Conservation (phyloP, 2,888 invertebrate species). For the Sarcophaga carnaria region DNA sequence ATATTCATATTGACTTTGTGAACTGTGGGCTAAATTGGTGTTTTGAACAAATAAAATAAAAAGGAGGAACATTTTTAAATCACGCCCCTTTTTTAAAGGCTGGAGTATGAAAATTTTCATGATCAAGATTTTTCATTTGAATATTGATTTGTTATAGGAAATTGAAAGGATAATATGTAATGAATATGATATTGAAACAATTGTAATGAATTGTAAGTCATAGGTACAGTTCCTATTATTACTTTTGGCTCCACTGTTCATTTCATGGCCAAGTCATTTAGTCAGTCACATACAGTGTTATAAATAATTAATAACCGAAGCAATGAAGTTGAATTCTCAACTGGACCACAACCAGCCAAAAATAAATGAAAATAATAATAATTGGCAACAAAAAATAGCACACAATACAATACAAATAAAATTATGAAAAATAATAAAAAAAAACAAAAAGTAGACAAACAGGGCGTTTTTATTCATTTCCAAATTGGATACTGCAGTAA, state of each 20-base stretch:
- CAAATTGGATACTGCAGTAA: constrained; percentile 63
- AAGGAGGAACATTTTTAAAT: too few relatives aligned
- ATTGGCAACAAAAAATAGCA: constrained; percentile 46
- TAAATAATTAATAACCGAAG: constrained; percentile 72
- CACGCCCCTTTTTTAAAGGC: too few relatives aligned
- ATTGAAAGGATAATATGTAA: too few relatives aligned
- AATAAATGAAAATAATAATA: constrained; percentile 51
- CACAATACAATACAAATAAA: constrained; percentile 2
- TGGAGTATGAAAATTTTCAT: too few relatives aligned
- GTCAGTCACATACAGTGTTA: constrained; percentile 60
- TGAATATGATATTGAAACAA: too few relatives aligned
- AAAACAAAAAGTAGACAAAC: constrained; percentile 32
- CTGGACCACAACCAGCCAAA: constrained; percentile 66
- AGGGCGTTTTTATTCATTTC: constrained; percentile 56
- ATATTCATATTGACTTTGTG: neutral
- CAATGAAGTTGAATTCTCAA: constrained; percentile 71
- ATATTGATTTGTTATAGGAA: too few relatives aligned
- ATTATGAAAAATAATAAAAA: constrained; percentile 30
- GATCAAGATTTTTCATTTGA: too few relatives aligned
- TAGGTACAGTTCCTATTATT: neutral
- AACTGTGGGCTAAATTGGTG: constrained; percentile 8
- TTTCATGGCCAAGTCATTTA: constrained; percentile 20
- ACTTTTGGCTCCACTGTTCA: constrained; percentile 41
- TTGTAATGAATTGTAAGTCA: too few relatives aligned
- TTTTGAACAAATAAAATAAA: neutral